Evolutionary conservation across 2,113 vertebrate genomes (phyloP).

Genomic region (Tetraodon nigroviridis): DNA sequence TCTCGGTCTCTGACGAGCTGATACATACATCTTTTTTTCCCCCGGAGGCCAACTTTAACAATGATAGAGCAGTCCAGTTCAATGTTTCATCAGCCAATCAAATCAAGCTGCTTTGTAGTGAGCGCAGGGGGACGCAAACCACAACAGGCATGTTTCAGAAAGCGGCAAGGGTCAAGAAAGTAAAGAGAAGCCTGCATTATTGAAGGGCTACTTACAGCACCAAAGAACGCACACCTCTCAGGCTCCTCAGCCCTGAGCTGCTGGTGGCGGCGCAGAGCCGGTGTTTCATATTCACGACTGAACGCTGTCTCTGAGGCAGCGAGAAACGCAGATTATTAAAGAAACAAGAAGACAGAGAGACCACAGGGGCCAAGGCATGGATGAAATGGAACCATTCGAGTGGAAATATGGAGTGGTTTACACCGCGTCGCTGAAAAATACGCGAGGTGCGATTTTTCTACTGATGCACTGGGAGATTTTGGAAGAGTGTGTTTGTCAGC

Average conservation of each 20-base stretch:
- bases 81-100: conserved; percentile 26
- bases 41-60: conserved; percentile 14
- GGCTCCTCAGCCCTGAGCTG: conserved; percentile 7
- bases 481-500: too few relatives aligned
- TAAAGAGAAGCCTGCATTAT: conserved; percentile 13
- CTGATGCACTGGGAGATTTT: too few relatives aligned
- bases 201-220: conserved; percentile 32
- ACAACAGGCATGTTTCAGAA: conserved; percentile 3
- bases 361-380: too few relatives aligned
- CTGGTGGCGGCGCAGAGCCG: conserved; percentile 6
- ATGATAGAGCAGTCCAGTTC: conserved; percentile 10
- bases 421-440: too few relatives aligned
- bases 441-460: too few relatives aligned
- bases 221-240: conserved; percentile 24
- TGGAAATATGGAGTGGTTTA: too few relatives aligned
- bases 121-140: conserved; percentile 1
- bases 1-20: conserved; percentile 16
- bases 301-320: too few relatives aligned
- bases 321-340: too few relatives aligned
- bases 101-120: conserved; percentile 16
- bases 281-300: too few relatives aligned
- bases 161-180: conserved; percentile 19
- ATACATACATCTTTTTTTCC: conserved; percentile 14
- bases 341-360: too few relatives aligned
- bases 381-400: too few relatives aligned